Conservation (phyloP, 1,140 invertebrate genomes). For the Acromyrmex echinatior region DNA sequence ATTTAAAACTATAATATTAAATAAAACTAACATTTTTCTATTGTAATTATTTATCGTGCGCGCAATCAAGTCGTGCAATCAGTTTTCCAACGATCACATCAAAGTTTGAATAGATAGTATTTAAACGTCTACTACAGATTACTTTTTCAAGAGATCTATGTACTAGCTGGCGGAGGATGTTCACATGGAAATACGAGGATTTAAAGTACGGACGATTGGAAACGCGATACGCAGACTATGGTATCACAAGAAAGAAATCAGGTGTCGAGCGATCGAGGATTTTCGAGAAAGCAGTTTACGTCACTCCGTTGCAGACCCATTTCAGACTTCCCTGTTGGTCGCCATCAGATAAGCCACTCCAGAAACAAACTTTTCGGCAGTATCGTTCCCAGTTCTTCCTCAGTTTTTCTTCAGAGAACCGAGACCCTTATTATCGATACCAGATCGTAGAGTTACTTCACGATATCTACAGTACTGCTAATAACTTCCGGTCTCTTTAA, state of each 20-base stretch:
- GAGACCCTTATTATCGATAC: constrained; percentile 62
- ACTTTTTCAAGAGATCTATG: constrained; percentile 34
- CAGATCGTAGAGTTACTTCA: constrained; percentile 59
- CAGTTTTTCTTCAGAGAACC: constrained; percentile 60
- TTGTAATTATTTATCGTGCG: neutral
- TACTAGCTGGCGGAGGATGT: constrained; percentile 34
- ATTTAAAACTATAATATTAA: neutral
- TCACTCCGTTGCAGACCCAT: constrained; percentile 70
- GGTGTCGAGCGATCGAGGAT: constrained; percentile 76
- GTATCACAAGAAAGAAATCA: constrained; percentile 74
- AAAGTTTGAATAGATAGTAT: constrained; percentile 8
- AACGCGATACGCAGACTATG: constrained; percentile 60
- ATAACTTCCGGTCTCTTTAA: constrained; percentile 76
- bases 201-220: constrained; percentile 70
- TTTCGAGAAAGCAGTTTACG: constrained; percentile 74
- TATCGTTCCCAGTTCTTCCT: constrained; percentile 65
- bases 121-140: constrained; percentile 30
- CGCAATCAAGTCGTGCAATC: neutral
- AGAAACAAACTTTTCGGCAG: constrained; percentile 77
- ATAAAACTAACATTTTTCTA: neutral
- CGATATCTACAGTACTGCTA: constrained; percentile 67
- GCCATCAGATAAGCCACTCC: constrained; percentile 75
- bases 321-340: constrained; percentile 73
- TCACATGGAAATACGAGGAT: constrained; percentile 65
- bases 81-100: neutral